Evolutionary conservation across 2,888 invertebrate species (phyloP), one percentile per base, ranked within the genome.

Genomic region (Hartigia nigra): DNA sequence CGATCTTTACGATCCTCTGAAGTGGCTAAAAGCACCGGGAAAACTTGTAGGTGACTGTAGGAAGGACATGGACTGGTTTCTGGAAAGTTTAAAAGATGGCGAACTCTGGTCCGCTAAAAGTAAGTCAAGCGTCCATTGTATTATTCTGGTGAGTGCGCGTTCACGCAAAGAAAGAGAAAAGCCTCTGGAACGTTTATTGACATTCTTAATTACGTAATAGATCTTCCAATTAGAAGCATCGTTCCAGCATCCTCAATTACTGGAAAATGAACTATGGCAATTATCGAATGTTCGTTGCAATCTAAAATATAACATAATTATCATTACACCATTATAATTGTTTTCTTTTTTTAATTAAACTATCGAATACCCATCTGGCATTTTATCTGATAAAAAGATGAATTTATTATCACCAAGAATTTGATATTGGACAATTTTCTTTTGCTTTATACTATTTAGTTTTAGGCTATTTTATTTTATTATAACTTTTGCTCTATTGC

Each of bases 51-150:
- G 92, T n/a, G 91, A 92, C 70, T 95, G 95, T 85, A 92, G 92
- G 12, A 90, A 91, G 23, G 94, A 95, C 82, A 92, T 95, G 92
- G 92, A 92, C 82, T 89, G 90, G 55, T 95, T 94, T 89, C 87
- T 95, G 35, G 92, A 90, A 87, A 95, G 93, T 78, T 92, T 94
- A 79, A 92, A 87, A 89, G 95, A 92, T 84, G 96, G 93, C 86
- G 93, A 93, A 87, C 92, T 92, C 74, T 97, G 97, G 97, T 97
- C 97, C 12, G 95, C 95, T 69, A 95, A 95, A 93, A 95, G 97
- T 97, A 90, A 95, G 95, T 95, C 34, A 14, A 12, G 4, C 1
- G 12, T 72, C 14, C 12, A 23, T 72, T 4, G 0, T 55, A 9
- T 9, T 23, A 2, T 23, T 55, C 3, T 9, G 9, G 55, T 1